phyloP scores from a whole-genome alignment of 2,888 invertebrate genomes.

The Neoascia interrupta region DNA sequence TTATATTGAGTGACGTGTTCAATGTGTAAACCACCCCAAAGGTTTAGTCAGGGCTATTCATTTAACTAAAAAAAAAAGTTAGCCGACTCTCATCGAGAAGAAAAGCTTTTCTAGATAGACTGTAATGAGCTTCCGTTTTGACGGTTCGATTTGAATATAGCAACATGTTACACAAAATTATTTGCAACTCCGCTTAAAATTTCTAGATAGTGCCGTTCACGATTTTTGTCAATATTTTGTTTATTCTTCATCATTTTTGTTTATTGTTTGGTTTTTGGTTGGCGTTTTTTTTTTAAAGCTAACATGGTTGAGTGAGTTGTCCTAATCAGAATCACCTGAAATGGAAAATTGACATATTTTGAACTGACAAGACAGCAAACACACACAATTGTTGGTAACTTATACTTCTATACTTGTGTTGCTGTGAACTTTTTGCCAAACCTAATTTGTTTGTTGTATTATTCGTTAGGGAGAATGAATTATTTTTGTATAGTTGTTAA shows the following conservation, averaged over 20 bases:
- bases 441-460: neutral
- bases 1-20: constrained; percentile 18
- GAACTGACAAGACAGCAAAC: neutral
- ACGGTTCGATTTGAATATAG: neutral
- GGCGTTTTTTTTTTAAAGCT: neutral
- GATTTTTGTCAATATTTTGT: constrained; percentile 24
- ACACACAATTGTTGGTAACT: no score
- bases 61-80: no score
- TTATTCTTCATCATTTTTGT: no score
- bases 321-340: constrained; percentile 47
- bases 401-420: constrained; percentile 4
- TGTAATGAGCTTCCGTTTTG: neutral
- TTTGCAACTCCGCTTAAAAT: constrained; percentile 22
- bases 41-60: constrained; percentile 35
- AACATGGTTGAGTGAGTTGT: constrained; percentile 2
- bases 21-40: constrained; percentile 30
- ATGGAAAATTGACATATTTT: neutral
- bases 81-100: constrained; percentile 8
- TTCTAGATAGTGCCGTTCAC: no score
- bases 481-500: constrained; percentile 25
- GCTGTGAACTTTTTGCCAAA: constrained; percentile 4
- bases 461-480: no score
- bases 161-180: constrained; percentile 21
- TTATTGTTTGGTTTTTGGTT: neutral
- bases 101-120: neutral